These are phyloP conservation scores for Holotrichia oblita DNA, from an alignment of 1,140 invertebrate genomes.

Conservation along the genomic window DNA sequence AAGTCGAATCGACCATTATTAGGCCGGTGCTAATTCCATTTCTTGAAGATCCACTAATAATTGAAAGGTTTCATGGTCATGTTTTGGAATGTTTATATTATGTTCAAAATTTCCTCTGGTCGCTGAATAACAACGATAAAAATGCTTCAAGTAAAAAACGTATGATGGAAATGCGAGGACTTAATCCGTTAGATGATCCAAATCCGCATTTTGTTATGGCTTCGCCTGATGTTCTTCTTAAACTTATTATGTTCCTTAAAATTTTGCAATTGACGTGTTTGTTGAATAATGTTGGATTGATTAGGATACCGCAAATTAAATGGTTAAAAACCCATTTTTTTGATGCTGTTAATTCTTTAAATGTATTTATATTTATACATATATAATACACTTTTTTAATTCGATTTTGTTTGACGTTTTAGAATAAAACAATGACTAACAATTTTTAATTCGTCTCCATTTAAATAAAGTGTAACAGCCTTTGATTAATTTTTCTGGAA, in stretches of 20 bases:
- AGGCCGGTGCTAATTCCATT: conserved; percentile 23
- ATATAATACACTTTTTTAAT: too few species aligned
- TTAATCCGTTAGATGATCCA: background rate
- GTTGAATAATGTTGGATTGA: background rate
- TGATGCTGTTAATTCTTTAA: too few species aligned
- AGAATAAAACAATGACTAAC: too few species aligned
- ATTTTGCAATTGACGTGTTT: background rate
- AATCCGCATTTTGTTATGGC: background rate
- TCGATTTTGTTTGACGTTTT: too few species aligned
- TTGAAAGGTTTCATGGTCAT: conserved; percentile 10
- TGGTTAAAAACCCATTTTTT: too few species aligned
- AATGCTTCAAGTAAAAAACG: background rate
- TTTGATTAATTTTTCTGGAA: too few species aligned
- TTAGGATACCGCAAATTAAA: background rate
- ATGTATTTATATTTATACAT: too few species aligned
- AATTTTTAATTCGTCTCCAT: too few species aligned
- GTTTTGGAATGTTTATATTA: background rate
- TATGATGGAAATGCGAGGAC: background rate
- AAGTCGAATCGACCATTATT: conserved; percentile 22
- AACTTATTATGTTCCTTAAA: background rate
- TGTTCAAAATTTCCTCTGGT: background rate
- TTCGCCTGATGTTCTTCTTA: too few species aligned
- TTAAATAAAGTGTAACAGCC: too few species aligned
- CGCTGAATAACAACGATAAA: background rate
- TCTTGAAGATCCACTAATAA: conserved; percentile 15